A percentile compares a stretch with the other conserved stretches of the same genome.
These are phyloP conservation scores for Pilophorus perplexus DNA, from an alignment of 2,888 invertebrate genomes.

Conservation along the genomic window DNA sequence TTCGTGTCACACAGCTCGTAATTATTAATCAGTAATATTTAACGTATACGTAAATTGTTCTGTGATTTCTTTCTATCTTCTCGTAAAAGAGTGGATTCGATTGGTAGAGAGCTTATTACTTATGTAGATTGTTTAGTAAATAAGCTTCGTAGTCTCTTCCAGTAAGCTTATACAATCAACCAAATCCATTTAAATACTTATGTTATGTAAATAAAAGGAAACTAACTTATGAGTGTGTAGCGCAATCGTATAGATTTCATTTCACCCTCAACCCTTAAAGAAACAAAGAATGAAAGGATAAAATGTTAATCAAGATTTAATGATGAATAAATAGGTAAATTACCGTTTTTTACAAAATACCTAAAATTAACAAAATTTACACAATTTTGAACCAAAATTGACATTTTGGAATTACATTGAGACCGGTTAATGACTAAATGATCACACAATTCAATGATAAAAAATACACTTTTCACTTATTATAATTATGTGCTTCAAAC, in stretches of 20 bases:
- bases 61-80: conserved; percentile 33
- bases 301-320: no score
- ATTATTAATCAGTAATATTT: no score
- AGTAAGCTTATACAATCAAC: conserved; percentile 14
- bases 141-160: neutral
- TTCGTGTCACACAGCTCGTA: no score
- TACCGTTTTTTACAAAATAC: conserved; percentile 22
- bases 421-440: conserved; percentile 36
- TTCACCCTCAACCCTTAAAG: no score
- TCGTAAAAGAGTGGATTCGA: conserved; percentile 1
- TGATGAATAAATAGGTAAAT: conserved; percentile 22
- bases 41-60: conserved; percentile 41
- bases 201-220: conserved; percentile 35
- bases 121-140: neutral
- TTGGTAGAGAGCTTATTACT: conserved; percentile 2
- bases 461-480: no score
- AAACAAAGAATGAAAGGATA: no score
- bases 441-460: conserved; percentile 32
- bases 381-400: conserved; percentile 13
- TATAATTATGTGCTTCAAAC: conserved; percentile 2
- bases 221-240: no score
- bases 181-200: conserved; percentile 24
- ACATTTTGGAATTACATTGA: conserved; percentile 10
- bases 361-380: conserved; percentile 18
- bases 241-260: no score